Evolutionary conservation across 2,797 vertebrate species (phyloP), one percentile per base, ranked within the genome.

Genomic region (Anguilla pacifica): DNA sequence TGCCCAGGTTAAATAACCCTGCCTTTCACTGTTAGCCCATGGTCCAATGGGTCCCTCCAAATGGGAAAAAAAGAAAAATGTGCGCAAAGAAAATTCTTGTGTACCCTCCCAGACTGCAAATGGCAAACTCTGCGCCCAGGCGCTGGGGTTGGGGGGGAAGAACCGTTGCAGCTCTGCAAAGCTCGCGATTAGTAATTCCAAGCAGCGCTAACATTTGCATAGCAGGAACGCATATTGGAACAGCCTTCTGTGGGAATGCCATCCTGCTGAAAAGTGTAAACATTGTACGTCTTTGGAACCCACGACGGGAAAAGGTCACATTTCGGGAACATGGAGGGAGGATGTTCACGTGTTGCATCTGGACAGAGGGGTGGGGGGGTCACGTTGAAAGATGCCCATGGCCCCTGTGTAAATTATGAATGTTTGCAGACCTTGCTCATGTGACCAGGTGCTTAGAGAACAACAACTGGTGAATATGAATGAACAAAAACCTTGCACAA

Each of bases 81-180:
- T 91, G 85, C 93, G 92, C 22, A 91, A 93, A 94, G 94, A 92
- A 92, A 94, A 95, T 96, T 95, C 96, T 95, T 95, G 96, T 96
- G 96, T 96, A 93, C 95, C 94, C 93, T 93, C 90, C 90, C 89
- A 92, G 93, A 95, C 93, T 93, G 94, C 93, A 96, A 96, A 96
- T 96, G 95, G 95, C 95, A 93, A 95, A 95, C 90, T 92, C 83
- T 89, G 83, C 88, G 89, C 17, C 91, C 90, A 91, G 92, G 89
- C 72, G 6, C 93, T 91, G 93, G 74, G 74, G 39, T 91, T 94
- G 22, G 25, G 61, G 61, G 22, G 61, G 61, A 11, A 22, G 61
- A 94, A 95, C 95, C 31, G 10, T 31, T 39, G 17, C 28, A 22
- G 94, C 95, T 95, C 94, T 92, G 95, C 93, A 67, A 49, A 83